Conservation (phyloP, 2,113 vertebrate genomes). For the Scytalopus superciliaris region DNA sequence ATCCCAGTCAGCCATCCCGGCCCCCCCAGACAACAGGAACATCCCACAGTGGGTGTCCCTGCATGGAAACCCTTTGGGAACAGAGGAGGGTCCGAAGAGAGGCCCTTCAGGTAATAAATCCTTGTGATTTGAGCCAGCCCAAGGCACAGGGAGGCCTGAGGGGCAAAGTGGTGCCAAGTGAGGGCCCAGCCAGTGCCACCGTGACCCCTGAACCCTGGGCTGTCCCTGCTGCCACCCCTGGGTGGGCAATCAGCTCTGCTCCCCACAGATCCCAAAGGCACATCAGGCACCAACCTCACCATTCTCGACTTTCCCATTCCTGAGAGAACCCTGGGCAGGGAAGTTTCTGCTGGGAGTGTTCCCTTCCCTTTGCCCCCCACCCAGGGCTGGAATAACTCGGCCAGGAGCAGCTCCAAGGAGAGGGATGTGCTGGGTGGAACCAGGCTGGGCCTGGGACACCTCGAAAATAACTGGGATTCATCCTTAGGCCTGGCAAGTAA, state of each 20-base stretch:
- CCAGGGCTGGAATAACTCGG: not conserved
- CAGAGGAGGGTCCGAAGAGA: not conserved
- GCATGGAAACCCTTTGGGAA: accelerated
- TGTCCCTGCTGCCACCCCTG: not conserved
- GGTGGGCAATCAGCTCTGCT: not conserved
- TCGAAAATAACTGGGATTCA: not conserved
- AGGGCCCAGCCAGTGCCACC: not conserved
- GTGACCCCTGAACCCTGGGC: not conserved
- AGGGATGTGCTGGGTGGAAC: not conserved
- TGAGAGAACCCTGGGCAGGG: not conserved
- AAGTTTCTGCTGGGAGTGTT: not conserved
- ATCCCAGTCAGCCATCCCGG: not conserved
- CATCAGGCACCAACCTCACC: not conserved
- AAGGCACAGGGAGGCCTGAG: not conserved
- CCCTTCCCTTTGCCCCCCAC: not conserved
- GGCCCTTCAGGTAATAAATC: accelerated
- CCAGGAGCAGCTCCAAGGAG: not conserved
- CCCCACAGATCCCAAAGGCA: not conserved
- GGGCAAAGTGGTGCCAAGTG: not conserved
- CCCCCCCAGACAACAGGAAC: not conserved
- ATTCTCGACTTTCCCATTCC: not conserved
- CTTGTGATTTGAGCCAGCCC: not conserved
- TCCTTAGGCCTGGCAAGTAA: accelerated
- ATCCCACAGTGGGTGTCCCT: not conserved
- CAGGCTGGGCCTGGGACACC: not conserved